phyloP scores from a whole-genome alignment of 2,888 invertebrate species.

The Camptogramma bilineatum region DNA sequence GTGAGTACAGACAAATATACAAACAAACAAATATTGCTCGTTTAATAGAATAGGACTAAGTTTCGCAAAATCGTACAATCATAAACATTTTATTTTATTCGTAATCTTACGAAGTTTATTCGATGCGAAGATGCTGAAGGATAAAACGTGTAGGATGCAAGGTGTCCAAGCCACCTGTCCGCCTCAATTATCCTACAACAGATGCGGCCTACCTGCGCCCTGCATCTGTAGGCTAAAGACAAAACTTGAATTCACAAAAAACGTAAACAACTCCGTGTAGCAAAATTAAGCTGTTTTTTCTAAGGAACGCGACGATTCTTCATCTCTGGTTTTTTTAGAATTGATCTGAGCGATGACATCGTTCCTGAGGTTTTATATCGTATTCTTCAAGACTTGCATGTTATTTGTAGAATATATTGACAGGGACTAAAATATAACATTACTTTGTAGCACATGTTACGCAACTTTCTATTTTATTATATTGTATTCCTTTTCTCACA shows the following conservation, averaged over 20 bases:
- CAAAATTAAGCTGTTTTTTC: too few species aligned
- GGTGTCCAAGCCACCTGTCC: constrained; percentile 80
- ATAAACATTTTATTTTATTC: not conserved
- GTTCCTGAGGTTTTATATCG: not conserved
- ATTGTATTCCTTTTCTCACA: too few species aligned
- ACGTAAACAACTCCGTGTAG: constrained; percentile 52
- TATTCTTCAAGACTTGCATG: not conserved
- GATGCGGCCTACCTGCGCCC: constrained; percentile 76
- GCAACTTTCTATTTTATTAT: too few species aligned
- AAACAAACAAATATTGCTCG: too few species aligned
- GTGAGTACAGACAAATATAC: too few species aligned
- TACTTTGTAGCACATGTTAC: not conserved
- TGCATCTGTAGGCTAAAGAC: constrained; percentile 43
- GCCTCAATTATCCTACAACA: constrained; percentile 76
- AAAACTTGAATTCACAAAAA: constrained; percentile 52
- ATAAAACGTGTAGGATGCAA: constrained; percentile 61
- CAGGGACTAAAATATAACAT: not conserved
- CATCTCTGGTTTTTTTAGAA: constrained; percentile 15
- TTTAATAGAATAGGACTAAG: not conserved
- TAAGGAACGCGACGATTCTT: too few species aligned
- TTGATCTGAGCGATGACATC: constrained; percentile 7
- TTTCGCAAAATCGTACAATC: not conserved
- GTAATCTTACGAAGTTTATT: constrained; percentile 5
- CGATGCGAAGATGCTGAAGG: constrained; percentile 5
- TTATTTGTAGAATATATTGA: not conserved